Evolutionary conservation across 35 echinoderm and acorn worm genomes (phyloP).

Genomic region (Ptychodera flava): DNA sequence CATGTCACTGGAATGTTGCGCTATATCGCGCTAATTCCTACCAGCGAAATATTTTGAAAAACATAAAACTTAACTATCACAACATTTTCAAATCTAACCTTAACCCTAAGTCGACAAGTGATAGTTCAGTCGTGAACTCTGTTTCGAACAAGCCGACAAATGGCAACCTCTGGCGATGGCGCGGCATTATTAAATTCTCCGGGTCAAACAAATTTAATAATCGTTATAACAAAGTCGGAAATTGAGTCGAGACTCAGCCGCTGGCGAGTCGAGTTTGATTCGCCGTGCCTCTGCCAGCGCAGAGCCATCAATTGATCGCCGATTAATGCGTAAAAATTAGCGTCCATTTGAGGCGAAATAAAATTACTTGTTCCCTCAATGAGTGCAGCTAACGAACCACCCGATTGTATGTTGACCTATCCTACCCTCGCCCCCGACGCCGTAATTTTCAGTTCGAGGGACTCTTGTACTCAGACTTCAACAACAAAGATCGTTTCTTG

Average conservation of each 20-base stretch:
- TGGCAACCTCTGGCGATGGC: background rate
- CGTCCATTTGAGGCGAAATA: background rate
- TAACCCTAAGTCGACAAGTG: too few relatives aligned
- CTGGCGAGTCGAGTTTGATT: background rate
- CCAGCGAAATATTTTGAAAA: too few relatives aligned
- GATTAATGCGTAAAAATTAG: background rate
- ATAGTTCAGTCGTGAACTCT: background rate
- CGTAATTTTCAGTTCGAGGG: too few relatives aligned
- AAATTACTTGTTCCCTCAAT: background rate
- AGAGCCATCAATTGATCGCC: background rate
- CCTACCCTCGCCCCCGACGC: too few relatives aligned
- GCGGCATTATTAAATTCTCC: background rate
- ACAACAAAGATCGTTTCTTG: too few relatives aligned
- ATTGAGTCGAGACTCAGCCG: background rate
- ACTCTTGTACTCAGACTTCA: too few relatives aligned
- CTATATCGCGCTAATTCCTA: too few relatives aligned
- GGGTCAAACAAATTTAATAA: background rate
- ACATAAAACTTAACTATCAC: too few relatives aligned
- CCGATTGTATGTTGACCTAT: too few relatives aligned
- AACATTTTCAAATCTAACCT: too few relatives aligned
- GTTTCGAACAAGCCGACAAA: background rate
- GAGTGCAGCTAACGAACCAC: too few relatives aligned
- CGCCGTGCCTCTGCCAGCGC: background rate
- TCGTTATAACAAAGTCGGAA: background rate
- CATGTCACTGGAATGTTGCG: too few relatives aligned